Base-by-base conservation (phyloP, 1,140 invertebrate genomes). In the Drosophila murphyi region DNA sequence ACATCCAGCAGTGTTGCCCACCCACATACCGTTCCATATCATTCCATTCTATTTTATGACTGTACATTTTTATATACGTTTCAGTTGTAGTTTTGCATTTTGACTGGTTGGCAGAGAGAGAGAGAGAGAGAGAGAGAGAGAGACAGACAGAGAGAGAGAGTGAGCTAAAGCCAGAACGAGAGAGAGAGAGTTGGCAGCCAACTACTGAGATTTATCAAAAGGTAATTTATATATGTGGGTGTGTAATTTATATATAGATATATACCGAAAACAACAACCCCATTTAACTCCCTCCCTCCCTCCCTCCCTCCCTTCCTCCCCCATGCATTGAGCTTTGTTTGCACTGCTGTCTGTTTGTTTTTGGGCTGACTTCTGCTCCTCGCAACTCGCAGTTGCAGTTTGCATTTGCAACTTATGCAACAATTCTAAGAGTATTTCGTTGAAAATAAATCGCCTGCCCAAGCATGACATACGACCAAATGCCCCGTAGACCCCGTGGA, bases 181-280 rank as follows among this genome's bases (percentile, higher is more conserved):
- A 50, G 29, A 50, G 29, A 6, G 29, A 52, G 1, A 28, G 20
- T 28, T 12, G 10, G 31, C 32, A 52, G 51, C 31, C 51, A 65
- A 78, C 74, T 75, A 78, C 89, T 82, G 73, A 91, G 89, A 91
- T 91, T 91, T 91, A 91, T 91, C 89, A 91, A 91, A 91, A 91
- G 89, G 89, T 91, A 91, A 91, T 91, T 91, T 91, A 91, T 91
- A 88, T 80, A 88, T 90, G 82, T 87, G 82, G 59, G 71, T 76
- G 82, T 76, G 64, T 82, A 78, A 87, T 82, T 87, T 86, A 87
- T 86, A 86, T 78, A 80, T 81, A 79, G 45, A 80, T 73, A 82
- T 76, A 74, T 47, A 28, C 28, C 4, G 48, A 45, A 47, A 43
- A 29, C 41, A 31, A 39, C 48, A 57, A 20, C 50, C 43, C 41